Conservation (phyloP, 2,888 invertebrate species). For the Protophormia terraenovae region DNA sequence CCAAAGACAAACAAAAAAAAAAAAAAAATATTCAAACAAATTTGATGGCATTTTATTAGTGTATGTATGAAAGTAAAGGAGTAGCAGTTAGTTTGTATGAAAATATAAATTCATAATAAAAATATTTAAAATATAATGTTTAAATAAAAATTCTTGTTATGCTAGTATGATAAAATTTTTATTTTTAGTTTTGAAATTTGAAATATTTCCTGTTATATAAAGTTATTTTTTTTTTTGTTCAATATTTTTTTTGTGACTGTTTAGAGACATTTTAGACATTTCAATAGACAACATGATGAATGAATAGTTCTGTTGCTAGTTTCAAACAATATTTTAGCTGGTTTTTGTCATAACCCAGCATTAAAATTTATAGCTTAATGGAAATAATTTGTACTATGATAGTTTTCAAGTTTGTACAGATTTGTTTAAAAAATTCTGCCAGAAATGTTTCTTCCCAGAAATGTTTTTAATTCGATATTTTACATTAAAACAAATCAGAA, state of each 20-base stretch:
- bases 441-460: too few relatives aligned
- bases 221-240: not conserved
- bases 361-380: too few relatives aligned
- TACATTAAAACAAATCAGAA: too few relatives aligned
- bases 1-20: too few relatives aligned
- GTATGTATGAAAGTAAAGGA: not conserved
- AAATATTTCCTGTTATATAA: conserved; percentile 16
- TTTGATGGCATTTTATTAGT: not conserved
- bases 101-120: not conserved
- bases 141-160: conserved; percentile 19
- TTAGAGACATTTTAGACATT: conserved; percentile 42
- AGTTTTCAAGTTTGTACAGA: too few relatives aligned
- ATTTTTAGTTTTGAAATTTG: not conserved
- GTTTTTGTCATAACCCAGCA: not conserved
- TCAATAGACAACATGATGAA: conserved; percentile 53
- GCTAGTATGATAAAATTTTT: conserved; percentile 21
- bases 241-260: not conserved
- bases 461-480: too few relatives aligned
- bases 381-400: too few relatives aligned
- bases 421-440: too few relatives aligned
- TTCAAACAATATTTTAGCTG: not conserved
- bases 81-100: not conserved
- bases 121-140: not conserved
- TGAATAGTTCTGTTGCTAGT: conserved; percentile 27
- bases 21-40: not conserved